These are phyloP conservation scores for Alligator mississippiensis DNA, from an alignment of 2,113 vertebrate genomes.

Conservation along the genomic window DNA sequence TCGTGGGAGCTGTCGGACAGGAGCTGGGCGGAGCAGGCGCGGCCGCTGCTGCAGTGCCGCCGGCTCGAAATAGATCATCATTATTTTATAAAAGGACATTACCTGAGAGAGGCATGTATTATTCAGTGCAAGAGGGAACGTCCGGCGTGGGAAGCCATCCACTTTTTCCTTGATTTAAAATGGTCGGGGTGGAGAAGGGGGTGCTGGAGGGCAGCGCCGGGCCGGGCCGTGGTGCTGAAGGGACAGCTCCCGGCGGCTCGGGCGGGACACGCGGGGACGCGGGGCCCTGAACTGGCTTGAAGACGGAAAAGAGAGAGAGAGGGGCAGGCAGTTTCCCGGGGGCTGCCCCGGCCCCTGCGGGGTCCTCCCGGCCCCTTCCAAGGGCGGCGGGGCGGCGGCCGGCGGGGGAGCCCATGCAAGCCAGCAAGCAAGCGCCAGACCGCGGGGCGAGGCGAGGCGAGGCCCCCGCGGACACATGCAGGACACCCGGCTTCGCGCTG, in stretches of 20 bases:
- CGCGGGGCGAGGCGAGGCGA: background rate
- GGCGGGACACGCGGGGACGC: background rate
- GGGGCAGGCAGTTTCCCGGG: background rate
- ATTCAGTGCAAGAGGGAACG: conserved; percentile 72
- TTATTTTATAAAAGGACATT: conserved; percentile 69
- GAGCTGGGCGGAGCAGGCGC: conserved; percentile 44
- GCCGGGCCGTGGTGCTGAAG: background rate
- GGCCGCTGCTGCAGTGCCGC: conserved; percentile 19
- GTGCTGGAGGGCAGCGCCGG: background rate
- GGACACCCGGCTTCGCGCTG: too few species aligned
- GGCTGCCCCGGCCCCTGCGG: background rate
- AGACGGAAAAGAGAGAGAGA: background rate
- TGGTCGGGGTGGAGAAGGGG: background rate
- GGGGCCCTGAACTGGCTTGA: background rate
- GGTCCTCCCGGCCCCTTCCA: background rate
- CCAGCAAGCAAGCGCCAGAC: too few species aligned
- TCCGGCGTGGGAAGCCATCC: conserved; percentile 10
- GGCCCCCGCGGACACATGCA: too few species aligned
- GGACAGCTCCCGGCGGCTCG: background rate
- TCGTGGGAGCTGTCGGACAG: conserved; percentile 40
- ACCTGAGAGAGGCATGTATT: conserved; percentile 78
- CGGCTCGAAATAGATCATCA: too few species aligned
- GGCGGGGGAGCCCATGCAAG: too few species aligned
- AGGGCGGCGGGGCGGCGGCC: background rate
- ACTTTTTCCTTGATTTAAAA: background rate